A percentile compares a stretch with the other conserved stretches of the same genome.
These are phyloP conservation scores for Sanderia malayensis DNA, from an alignment of 30 jellyfish, hydroid and myxozoan genomes.

Conservation along the genomic window DNA sequence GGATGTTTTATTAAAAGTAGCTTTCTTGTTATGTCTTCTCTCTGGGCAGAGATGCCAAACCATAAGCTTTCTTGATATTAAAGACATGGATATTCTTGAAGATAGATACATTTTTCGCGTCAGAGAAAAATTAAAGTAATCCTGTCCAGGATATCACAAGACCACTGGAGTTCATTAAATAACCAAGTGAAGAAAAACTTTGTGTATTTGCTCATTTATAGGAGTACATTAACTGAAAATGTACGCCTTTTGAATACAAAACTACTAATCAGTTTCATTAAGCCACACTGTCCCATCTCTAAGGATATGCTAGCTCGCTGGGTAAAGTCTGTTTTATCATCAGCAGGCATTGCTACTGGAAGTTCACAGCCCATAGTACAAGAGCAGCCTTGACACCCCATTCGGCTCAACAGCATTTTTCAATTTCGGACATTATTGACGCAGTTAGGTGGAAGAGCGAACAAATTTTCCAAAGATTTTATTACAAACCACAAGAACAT, in stretches of 20 bases:
- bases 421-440: slow-evolving; percentile 8
- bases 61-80: not conserved
- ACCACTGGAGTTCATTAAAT: not conserved
- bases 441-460: slow-evolving; percentile 39
- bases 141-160: not conserved
- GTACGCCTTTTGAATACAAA: not conserved
- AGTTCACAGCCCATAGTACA: slow-evolving; percentile 35
- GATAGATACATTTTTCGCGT: not conserved
- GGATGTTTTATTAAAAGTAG: not conserved
- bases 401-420: not conserved
- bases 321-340: slow-evolving; percentile 3
- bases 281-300: slow-evolving; percentile 28
- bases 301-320: slow-evolving; percentile 22
- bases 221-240: slow-evolving; percentile 13
- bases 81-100: not conserved
- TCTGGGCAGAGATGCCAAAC: not conserved
- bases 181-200: slow-evolving; percentile 6
- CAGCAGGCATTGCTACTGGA: slow-evolving; percentile 41
- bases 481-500: slow-evolving; percentile 23
- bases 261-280: slow-evolving; percentile 24
- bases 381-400: slow-evolving; percentile 34
- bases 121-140: not conserved
- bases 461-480: slow-evolving; percentile 16
- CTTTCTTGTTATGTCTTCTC: not conserved
- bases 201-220: slow-evolving; percentile 35